Base-by-base conservation (phyloP, 2,888 invertebrate genomes). In the Apocheima hispidaria region DNA sequence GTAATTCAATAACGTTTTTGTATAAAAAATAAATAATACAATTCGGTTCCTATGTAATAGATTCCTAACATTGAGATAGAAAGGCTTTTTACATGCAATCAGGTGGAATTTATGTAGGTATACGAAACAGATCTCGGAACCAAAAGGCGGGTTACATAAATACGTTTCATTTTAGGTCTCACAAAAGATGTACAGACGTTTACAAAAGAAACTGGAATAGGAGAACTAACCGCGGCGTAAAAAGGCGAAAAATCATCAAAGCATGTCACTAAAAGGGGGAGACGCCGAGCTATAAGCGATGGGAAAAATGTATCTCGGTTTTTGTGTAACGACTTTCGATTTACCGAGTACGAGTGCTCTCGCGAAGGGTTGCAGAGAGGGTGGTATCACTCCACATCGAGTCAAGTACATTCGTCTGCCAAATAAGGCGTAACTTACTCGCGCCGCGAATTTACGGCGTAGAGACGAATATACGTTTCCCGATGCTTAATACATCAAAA, bases 271-370 rank as follows among this genome's bases (percentile, higher is more conserved):
- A 74, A 81, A 81, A 82, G 81, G 80, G 79, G 74, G 79, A 82
- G 77, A 80, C 73, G 78, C 70, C 68, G 74, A 78, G 80, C 77
- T 80, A 83, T 82, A 84, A 83, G 74, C 79, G 81, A 82, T 83
- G 82, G 72, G 78, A 81, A 86, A 87, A 85, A 83, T 82, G 82
- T 86, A 85, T 87, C 83, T 86, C 83, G 82, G 84, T 83, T 88
- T 84, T 86, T 86, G 81, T 87, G 86, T 87, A 88, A 89, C 88
- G 88, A 86, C 84, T 88, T 90, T 88, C 88, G 87, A 89, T 89
- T 90, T 87, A 84, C 83, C 83, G 84, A 83, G 81, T 84, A 84
- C 82, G 81, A 89, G 87, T 80, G 84, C 87, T 81, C 84, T 88
- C 75, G 73, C 84, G 80, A 85, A 86, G 88, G 87, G 87, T 87